Evolutionary conservation across 2,797 vertebrate genomes (phyloP), one percentile per base, ranked within the genome.

Genomic region (Columba guinea): DNA sequence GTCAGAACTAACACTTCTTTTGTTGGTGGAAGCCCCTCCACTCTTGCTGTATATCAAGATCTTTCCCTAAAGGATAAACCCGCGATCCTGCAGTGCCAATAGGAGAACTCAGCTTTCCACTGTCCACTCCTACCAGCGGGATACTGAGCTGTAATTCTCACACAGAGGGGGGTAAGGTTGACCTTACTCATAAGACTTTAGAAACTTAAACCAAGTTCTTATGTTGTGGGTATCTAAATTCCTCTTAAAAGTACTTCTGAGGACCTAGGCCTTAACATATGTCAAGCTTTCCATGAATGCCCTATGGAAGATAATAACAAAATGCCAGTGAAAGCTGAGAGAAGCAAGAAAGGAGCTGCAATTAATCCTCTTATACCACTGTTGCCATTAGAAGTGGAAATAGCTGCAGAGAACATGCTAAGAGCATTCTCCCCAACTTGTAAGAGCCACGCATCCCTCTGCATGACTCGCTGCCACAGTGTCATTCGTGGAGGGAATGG

Each of bases 391-490:
- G 46, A 60, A 92, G 26, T 79, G 55, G 35, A 75, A 89, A 68
- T 16, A 80, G 23, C 22, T 20, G 11, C 37, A 75, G 49, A 77
- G 21, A 85, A 62, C 35, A 24, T 1, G 1, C 53, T 59, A 23
- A 64, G 64, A 91, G 52, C 26, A 17, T 37, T 69, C 32, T 67
- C 41, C 58, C 13, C 12, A 9, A 62, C 74, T 74, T n/a, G 32
- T 46, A 83, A 71, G n/a, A 78, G 24, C 56, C 0, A 0, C 22
- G 4, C 81, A 53, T 81, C 90, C 63, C 63, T 28, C 53, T 35
- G 58, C 59, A 77, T 5, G 0, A 18, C 28, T 83, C 10, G 5
- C 34, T 10, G 9, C 63, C 2, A 0, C 35, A 39, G 14, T 0
- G 5, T 75, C 27, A 4, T 5, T n/a, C 1, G 4, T 46, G 41